Conservation (phyloP, 1,140 invertebrate genomes). For the Notospermus geniculatus region DNA sequence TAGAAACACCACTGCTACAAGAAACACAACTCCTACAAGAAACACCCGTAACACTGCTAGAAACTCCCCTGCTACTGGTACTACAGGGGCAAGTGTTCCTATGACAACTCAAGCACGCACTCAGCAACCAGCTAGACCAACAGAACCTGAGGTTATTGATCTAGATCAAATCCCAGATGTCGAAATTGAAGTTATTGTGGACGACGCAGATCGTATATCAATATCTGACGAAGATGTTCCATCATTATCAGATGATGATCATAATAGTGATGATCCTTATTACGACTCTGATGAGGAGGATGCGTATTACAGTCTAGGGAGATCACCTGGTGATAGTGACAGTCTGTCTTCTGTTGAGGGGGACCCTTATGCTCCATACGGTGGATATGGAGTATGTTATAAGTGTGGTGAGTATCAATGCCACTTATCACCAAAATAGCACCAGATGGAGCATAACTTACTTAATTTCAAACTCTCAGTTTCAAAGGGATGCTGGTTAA, state of each 20-base stretch:
- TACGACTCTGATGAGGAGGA: conserved; percentile 19
- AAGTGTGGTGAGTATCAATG: conserved; percentile 42
- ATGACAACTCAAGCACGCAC: neutral
- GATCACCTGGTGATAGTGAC: conserved; percentile 7
- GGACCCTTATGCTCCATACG: conserved; percentile 31
- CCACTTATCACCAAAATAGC: too few relatives aligned
- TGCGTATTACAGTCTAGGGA: conserved; percentile 12
- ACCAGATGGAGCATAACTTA: too few relatives aligned
- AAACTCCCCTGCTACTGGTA: neutral
- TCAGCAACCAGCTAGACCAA: neutral
- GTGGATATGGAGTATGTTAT: conserved; percentile 37
- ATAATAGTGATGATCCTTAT: conserved; percentile 11
- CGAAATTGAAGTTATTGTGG: conserved; percentile 12
- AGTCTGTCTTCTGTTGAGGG: conserved; percentile 13
- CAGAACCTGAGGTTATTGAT: conserved; percentile 18
- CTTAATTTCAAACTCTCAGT: too few relatives aligned
- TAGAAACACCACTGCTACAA: too few relatives aligned
- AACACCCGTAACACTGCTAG: too few relatives aligned
- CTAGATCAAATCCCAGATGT: conserved; percentile 2
- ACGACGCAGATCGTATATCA: neutral
- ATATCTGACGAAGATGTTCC: conserved; percentile 8
- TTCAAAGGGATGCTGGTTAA: too few relatives aligned
- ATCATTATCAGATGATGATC: conserved; percentile 15
- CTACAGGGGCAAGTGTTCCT: conserved; percentile 4
- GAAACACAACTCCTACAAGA: too few relatives aligned